Percentiles rank a stretch among this genome's conserved stretches.
These are phyloP conservation scores for Bacillus rossius DNA, from an alignment of 1,140 invertebrate genomes.

Conservation along the genomic window DNA sequence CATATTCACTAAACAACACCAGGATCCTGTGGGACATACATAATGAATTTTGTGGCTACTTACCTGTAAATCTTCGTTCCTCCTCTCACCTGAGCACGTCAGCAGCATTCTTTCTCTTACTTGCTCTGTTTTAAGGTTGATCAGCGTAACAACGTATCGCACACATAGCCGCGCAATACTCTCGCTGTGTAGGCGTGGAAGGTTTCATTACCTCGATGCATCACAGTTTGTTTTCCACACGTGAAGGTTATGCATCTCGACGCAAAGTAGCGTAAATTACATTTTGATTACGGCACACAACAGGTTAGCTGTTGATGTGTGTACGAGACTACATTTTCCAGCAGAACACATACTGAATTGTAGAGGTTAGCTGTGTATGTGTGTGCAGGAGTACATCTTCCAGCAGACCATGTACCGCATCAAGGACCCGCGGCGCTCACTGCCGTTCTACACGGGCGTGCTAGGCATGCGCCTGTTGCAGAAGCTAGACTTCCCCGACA, in stretches of 20 bases:
- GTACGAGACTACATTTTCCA: background rate
- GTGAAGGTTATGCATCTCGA: background rate
- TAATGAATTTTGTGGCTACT: no score
- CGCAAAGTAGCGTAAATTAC: background rate
- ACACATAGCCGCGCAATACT: no score
- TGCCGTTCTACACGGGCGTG: conserved; percentile 88
- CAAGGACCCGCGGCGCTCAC: conserved; percentile 79
- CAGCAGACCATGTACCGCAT: conserved; percentile 96
- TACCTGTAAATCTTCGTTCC: no score
- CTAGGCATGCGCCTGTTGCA: conserved; percentile 86
- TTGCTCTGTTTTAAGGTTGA: no score
- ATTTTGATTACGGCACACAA: background rate
- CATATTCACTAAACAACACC: background rate
- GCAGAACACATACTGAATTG: background rate
- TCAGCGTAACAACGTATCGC: no score
- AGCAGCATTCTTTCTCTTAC: no score
- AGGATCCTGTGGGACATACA: background rate
- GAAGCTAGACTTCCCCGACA: conserved; percentile 82
- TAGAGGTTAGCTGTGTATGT: conserved; percentile 5
- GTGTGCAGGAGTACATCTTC: conserved; percentile 77
- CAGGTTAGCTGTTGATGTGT: background rate
- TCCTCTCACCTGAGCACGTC: no score
- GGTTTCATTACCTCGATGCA: no score
- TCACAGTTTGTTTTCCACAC: background rate
- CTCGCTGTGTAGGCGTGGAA: no score